phyloP scores from a whole-genome alignment of 2,113 vertebrate genomes.

The Melanerpes aurifrons region DNA sequence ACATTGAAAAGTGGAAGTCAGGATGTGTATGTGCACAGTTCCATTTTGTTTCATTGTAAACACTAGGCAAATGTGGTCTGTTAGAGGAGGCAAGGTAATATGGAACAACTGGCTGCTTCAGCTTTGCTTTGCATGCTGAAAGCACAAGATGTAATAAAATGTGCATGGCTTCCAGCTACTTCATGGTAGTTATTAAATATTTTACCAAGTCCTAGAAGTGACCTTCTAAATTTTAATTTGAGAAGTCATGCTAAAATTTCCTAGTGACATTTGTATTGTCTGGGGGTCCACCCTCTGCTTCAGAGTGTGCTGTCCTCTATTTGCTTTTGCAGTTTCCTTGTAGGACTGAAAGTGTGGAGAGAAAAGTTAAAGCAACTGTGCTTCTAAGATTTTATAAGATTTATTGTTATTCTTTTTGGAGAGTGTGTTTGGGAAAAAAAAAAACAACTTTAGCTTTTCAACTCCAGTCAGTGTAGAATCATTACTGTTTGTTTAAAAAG shows the following conservation, averaged over 20 bases:
- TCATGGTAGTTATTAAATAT: not conserved
- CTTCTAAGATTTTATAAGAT: not conserved
- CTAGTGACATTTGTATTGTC: not conserved
- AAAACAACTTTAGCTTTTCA: not conserved
- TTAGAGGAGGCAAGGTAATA: not conserved
- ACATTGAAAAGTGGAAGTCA: not conserved
- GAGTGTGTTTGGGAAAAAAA: not conserved
- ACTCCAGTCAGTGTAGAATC: not conserved
- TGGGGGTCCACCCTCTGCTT: not conserved
- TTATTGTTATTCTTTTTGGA: not conserved
- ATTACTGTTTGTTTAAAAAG: not conserved
- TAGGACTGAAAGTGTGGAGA: not conserved
- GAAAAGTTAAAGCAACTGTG: not conserved
- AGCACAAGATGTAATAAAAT: not conserved
- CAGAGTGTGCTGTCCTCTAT: not conserved
- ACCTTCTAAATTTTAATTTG: not conserved
- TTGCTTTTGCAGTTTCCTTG: not conserved
- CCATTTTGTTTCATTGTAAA: not conserved
- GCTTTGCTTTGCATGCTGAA: not conserved
- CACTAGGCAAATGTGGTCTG: not conserved
- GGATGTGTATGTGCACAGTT: not conserved
- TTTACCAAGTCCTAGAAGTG: not conserved
- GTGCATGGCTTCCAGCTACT: not conserved
- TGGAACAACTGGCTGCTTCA: not conserved
- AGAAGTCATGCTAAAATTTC: not conserved